phyloP scores from a whole-genome alignment of 2,113 vertebrate genomes.

The Perca flavescens region DNA sequence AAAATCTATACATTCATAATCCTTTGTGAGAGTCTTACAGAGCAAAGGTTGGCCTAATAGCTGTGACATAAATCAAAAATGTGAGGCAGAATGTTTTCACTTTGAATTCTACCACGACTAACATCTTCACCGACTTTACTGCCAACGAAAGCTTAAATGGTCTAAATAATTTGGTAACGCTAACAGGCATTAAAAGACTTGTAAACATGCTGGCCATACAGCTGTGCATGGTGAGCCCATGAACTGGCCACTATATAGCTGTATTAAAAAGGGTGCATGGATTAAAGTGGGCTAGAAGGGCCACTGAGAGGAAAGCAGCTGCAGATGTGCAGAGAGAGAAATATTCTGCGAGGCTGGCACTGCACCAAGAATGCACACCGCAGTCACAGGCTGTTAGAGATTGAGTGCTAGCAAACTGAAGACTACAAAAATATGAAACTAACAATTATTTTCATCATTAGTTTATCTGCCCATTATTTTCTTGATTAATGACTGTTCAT shows the following conservation, averaged over 20 bases:
- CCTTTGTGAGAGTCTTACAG: not conserved
- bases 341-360: slow-evolving; percentile 68
- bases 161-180: slow-evolving; percentile 12
- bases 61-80: not conserved
- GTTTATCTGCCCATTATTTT: not conserved
- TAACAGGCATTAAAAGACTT: slow-evolving; percentile 27
- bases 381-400: slow-evolving; percentile 72
- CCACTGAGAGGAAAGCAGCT: slow-evolving; percentile 53
- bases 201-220: slow-evolving; percentile 36
- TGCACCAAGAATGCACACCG: slow-evolving; percentile 78
- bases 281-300: slow-evolving; percentile 17
- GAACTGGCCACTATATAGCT: not conserved
- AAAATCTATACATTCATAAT: not conserved
- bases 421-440: slow-evolving; percentile 29
- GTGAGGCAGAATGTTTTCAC: not conserved
- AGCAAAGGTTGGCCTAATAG: not conserved
- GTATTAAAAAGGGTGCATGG: slow-evolving; percentile 17
- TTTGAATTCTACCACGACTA: slow-evolving; percentile 6
- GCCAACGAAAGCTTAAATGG: slow-evolving; percentile 41
- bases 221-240: slow-evolving; percentile 24
- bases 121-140: not conserved
- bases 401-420: slow-evolving; percentile 63
- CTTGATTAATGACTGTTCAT: not conserved
- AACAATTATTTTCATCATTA: not conserved
- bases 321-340: slow-evolving; percentile 76